Evolutionary conservation across 2,888 invertebrate species (phyloP).

Genomic region (Caenorhabditis becei): DNA sequence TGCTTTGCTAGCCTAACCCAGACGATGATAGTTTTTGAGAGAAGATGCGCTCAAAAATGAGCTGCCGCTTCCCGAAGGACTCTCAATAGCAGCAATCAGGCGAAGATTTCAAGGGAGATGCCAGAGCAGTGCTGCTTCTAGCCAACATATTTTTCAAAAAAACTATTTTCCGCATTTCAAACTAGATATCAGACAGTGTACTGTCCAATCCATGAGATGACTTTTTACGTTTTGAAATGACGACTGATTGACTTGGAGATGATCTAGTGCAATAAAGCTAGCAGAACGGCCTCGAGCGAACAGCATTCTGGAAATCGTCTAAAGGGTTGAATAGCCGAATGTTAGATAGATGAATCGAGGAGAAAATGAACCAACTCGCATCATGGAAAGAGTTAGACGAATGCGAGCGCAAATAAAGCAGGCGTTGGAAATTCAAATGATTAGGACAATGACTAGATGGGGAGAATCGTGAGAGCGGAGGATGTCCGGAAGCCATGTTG

Average conservation of each 20-base stretch:
- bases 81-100: constrained; percentile 57
- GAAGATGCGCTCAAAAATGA: constrained; percentile 19
- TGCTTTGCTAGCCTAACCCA: background rate
- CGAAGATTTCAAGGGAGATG: background rate
- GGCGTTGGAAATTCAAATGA: constrained; percentile 24
- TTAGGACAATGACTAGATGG: constrained; percentile 17
- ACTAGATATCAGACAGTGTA: no score
- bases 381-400: background rate
- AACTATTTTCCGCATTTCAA: no score
- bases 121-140: background rate
- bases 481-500: constrained; percentile 30
- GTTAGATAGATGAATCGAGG: background rate
- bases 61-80: background rate
- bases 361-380: background rate
- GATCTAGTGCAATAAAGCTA: constrained; percentile 71
- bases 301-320: constrained; percentile 64
- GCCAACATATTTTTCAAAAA: no score
- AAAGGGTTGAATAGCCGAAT: background rate
- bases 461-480: constrained; percentile 4
- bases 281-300: constrained; percentile 76
- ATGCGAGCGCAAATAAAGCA: background rate
- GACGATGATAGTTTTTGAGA: constrained; percentile 23
- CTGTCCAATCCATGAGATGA: no score
- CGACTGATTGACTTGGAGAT: constrained; percentile 53
- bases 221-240: constrained; percentile 51